Conservation (phyloP, 2,797 vertebrate species). For the Bovichtus variegatus region DNA sequence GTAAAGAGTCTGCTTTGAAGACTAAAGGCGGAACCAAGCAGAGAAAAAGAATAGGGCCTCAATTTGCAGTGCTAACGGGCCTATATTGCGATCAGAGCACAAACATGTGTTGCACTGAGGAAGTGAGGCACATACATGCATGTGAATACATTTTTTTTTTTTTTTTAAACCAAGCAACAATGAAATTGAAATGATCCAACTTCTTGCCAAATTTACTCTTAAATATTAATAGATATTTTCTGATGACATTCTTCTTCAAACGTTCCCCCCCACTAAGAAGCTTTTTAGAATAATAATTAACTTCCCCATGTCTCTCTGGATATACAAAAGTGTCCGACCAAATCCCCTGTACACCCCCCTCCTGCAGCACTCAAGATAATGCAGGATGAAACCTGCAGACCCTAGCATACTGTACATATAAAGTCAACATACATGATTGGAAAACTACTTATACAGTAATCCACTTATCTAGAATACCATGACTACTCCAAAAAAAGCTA, state of each 20-base stretch:
- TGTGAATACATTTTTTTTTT: constrained; percentile 40
- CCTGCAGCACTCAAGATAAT: constrained; percentile 12
- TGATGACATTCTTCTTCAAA: constrained; percentile 12
- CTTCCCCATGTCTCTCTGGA: constrained; percentile 9
- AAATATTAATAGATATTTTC: constrained; percentile 28
- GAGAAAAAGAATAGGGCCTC: constrained; percentile 45
- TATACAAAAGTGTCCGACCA: not conserved
- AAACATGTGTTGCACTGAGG: constrained; percentile 28
- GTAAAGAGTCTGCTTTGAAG: constrained; percentile 52
- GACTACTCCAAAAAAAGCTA: constrained; percentile 57
- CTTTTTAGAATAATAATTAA: constrained; percentile 18
- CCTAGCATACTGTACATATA: constrained; percentile 6
- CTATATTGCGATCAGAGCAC: constrained; percentile 49
- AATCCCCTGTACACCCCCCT: not conserved
- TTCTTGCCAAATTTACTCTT: constrained; percentile 1
- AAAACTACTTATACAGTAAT: constrained; percentile 60
- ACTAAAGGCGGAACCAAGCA: constrained; percentile 56
- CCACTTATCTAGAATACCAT: constrained; percentile 55
- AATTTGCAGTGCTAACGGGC: constrained; percentile 38
- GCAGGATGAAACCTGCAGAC: constrained; percentile 15
- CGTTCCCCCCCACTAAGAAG: constrained; percentile 16
- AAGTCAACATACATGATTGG: constrained; percentile 7
- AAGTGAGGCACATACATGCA: not conserved
- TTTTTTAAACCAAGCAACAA: too few relatives aligned
- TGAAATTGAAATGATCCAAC: constrained; percentile 24